A percentile compares a stretch with the other conserved stretches of the same genome.
Evolutionary conservation across 30 jellyfish, hydroid and myxozoan genomes (phyloP).

Genomic region (Aurelia sp.): DNA sequence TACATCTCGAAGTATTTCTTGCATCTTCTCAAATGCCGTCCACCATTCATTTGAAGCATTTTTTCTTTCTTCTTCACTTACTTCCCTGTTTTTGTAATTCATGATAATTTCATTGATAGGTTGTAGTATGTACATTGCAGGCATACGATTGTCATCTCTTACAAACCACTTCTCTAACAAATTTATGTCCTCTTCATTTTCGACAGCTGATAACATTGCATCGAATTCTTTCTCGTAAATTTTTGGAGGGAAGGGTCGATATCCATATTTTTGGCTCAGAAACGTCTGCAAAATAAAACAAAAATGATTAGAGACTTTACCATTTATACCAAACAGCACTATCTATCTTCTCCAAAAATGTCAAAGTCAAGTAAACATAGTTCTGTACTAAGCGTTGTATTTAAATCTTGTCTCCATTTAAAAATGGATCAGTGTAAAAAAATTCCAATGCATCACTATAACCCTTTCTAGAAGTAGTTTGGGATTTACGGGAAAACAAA

Average conservation of each 20-base stretch:
- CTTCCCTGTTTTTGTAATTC: conserved; percentile 69
- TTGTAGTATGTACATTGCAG: conserved; percentile 75
- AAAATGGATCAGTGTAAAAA: no score
- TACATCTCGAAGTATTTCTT: conserved; percentile 73
- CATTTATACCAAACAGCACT: no score
- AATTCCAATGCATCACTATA: no score
- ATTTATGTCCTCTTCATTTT: conserved; percentile 36
- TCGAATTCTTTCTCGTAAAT: conserved; percentile 77
- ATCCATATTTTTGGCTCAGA: conserved; percentile 89
- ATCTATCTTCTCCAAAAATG: no score
- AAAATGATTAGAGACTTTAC: neutral
- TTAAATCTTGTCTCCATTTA: no score
- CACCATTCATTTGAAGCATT: conserved; percentile 88
- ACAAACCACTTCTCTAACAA: conserved; percentile 76
- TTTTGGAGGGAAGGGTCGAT: conserved; percentile 92
- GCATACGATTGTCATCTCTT: conserved; percentile 77
- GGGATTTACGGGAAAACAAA: no score
- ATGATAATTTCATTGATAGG: conserved; percentile 76
- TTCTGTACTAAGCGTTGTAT: no score
- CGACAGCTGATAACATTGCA: conserved; percentile 52
- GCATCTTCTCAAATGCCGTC: conserved; percentile 89
- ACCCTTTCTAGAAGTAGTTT: no score
- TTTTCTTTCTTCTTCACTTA: conserved; percentile 69
- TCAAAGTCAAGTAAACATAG: no score
- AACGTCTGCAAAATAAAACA: conserved; percentile 58